Percentiles rank a stretch among this genome's conserved stretches.
Evolutionary conservation across 2,888 invertebrate species (phyloP).

Genomic region (Parnassius apollo): DNA sequence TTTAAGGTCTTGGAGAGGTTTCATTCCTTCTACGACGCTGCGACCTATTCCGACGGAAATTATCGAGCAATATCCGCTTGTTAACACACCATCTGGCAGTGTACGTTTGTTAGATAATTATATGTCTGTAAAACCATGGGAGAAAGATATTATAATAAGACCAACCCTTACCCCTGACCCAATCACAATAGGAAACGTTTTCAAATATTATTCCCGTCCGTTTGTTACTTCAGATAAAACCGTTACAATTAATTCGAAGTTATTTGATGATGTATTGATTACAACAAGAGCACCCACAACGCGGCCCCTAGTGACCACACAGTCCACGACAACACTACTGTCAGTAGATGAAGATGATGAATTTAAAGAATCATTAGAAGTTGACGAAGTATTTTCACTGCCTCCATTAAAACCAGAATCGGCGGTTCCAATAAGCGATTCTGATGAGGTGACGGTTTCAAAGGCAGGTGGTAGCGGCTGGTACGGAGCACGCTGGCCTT

Average conservation of each 20-base stretch:
- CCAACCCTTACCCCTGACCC: constrained; percentile 64
- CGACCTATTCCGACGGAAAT: constrained; percentile 59
- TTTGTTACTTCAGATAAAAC: constrained; percentile 54
- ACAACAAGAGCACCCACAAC: constrained; percentile 59
- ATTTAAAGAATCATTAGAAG: constrained; percentile 70
- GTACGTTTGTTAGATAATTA: constrained; percentile 56
- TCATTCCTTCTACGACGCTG: constrained; percentile 53
- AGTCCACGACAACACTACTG: constrained; percentile 54
- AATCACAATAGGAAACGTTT: constrained; percentile 54
- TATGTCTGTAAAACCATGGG: constrained; percentile 65
- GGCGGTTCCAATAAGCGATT: constrained; percentile 48
- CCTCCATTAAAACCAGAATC: constrained; percentile 66
- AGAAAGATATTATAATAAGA: constrained; percentile 64
- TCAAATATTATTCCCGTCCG: constrained; percentile 58
- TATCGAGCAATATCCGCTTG: constrained; percentile 49
- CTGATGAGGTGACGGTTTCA: constrained; percentile 69
- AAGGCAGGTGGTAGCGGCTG: constrained; percentile 74
- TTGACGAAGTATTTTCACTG: constrained; percentile 71
- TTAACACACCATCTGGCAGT: constrained; percentile 57
- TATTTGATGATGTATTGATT: constrained; percentile 62
- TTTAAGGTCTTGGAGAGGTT: constrained; percentile 67
- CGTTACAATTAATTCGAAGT: constrained; percentile 51
- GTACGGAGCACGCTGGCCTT: constrained; percentile 84
- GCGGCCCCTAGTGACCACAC: constrained; percentile 46
- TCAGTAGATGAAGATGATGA: constrained; percentile 74